Conservation (phyloP, 2,113 vertebrate species). For the Chelonoidis abingdonii region DNA sequence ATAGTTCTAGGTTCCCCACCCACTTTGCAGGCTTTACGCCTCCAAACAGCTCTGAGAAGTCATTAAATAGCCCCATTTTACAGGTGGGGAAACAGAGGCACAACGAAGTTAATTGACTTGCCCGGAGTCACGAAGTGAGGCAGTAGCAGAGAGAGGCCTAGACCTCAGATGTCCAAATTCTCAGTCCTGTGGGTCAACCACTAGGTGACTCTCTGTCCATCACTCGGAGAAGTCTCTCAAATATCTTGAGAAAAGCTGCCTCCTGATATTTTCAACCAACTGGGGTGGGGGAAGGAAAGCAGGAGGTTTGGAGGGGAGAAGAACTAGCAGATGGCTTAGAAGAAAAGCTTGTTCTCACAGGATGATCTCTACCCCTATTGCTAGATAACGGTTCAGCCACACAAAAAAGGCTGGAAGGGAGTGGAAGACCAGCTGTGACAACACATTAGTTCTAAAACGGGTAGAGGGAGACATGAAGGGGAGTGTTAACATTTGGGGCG, state of each 20-base stretch:
- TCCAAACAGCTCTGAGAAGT: slow-evolving; percentile 1
- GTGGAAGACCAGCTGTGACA: not conserved
- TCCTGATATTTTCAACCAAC: not conserved
- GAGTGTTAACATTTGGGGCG: too few relatives aligned
- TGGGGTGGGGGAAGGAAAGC: not conserved
- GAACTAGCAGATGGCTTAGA: not conserved
- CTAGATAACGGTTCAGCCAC: not conserved
- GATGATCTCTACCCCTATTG: not conserved
- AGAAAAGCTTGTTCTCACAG: not conserved
- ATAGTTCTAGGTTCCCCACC: not conserved
- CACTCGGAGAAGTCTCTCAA: not conserved
- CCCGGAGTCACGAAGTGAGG: not conserved
- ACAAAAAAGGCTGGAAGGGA: accelerated
- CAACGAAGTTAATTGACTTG: not conserved
- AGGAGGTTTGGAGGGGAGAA: too few relatives aligned
- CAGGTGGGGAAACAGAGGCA: not conserved
- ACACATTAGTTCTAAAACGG: not conserved
- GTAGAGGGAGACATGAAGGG: not conserved
- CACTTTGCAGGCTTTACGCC: not conserved
- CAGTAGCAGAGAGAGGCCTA: not conserved
- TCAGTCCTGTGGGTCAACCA: not conserved
- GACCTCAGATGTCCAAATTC: not conserved
- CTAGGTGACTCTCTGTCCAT: not conserved
- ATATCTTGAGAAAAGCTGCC: not conserved
- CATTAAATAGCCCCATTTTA: not conserved